A percentile compares a stretch with the other conserved stretches of the same genome.
These are phyloP conservation scores for Apis florea DNA, from an alignment of 1,140 invertebrate species.

Conservation along the genomic window DNA sequence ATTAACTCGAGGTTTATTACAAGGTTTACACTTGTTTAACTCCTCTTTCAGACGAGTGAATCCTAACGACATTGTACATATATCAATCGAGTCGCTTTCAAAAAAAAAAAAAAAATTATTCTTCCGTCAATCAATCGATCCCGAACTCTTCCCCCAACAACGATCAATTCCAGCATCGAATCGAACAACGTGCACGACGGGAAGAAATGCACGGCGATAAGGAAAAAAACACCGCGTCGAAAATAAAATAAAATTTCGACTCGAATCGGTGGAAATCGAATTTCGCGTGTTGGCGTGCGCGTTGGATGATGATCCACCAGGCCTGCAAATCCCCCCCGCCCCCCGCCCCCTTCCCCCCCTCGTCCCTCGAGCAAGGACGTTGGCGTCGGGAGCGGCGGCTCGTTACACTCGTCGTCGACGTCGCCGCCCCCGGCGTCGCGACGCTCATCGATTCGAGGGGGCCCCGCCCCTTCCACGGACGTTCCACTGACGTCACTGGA, in stretches of 20 bases:
- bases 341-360: too few relatives aligned
- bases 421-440: constrained; percentile 69
- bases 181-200: too few relatives aligned
- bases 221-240: neutral
- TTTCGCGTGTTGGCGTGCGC: constrained; percentile 27
- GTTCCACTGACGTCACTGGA: constrained; percentile 73
- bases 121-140: too few relatives aligned
- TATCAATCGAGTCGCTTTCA: too few relatives aligned
- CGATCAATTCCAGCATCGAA: too few relatives aligned
- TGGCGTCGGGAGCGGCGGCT: constrained; percentile 62
- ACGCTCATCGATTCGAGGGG: constrained; percentile 75
- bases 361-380: constrained; percentile 52
- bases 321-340: constrained; percentile 48
- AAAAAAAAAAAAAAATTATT: too few relatives aligned
- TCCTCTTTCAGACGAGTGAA: too few relatives aligned
- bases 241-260: constrained; percentile 37
- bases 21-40: too few relatives aligned
- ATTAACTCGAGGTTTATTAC: too few relatives aligned
- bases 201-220: too few relatives aligned
- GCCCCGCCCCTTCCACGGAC: constrained; percentile 65
- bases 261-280: constrained; percentile 17
- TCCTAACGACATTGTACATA: too few relatives aligned
- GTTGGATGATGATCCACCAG: constrained; percentile 4
- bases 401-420: constrained; percentile 47
- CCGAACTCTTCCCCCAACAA: too few relatives aligned